phyloP scores from a whole-genome alignment of 2,797 vertebrate genomes.

The Holocentrus rufus region DNA sequence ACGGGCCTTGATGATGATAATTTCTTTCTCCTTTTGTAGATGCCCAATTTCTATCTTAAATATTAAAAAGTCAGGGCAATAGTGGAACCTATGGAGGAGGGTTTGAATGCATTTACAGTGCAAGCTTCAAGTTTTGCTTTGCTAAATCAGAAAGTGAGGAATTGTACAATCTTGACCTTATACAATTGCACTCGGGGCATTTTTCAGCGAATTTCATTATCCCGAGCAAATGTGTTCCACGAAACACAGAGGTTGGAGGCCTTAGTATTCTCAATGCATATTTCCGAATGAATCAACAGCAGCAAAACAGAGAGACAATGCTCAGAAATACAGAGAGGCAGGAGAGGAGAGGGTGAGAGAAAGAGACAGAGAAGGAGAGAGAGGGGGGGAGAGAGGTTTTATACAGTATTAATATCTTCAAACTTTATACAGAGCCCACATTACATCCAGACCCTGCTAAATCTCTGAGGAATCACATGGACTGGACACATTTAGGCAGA shows the following conservation, averaged over 20 bases:
- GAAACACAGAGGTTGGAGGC: neutral
- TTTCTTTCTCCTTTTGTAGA: conserved; percentile 7
- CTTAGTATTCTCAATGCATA: neutral
- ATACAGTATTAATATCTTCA: too few species aligned
- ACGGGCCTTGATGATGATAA: neutral
- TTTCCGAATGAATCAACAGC: neutral
- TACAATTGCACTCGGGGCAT: neutral
- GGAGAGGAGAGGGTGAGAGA: neutral
- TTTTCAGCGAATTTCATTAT: conserved; percentile 1
- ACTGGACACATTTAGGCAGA: neutral
- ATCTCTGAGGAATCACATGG: neutral
- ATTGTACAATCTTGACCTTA: too few species aligned
- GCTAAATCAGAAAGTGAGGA: neutral
- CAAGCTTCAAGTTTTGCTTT: neutral
- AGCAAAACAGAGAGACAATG: conserved; percentile 6
- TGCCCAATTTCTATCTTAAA: neutral
- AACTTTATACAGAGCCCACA: too few species aligned
- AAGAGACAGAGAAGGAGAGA: neutral
- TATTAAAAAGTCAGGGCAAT: too few species aligned
- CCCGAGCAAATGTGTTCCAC: neutral
- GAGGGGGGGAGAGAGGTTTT: too few species aligned
- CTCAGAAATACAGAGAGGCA: neutral
- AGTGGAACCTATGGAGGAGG: too few species aligned
- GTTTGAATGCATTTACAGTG: too few species aligned
- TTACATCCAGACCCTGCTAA: too few species aligned